Evolutionary conservation across 2,888 invertebrate species (phyloP).

Genomic region (Idaea biselata): DNA sequence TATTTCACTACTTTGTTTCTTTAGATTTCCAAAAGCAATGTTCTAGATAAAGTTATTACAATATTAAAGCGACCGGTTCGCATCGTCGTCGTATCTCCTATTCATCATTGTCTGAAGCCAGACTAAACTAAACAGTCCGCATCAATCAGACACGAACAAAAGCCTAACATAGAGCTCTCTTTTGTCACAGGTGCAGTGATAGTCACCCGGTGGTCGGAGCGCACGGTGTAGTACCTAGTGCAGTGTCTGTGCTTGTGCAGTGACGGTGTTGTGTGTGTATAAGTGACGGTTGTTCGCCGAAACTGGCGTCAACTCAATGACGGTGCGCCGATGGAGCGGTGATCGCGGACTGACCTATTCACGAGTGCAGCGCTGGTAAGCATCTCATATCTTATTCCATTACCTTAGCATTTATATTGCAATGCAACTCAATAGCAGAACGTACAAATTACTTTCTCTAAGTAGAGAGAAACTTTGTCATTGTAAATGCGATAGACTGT

Average conservation of each 20-base stretch:
- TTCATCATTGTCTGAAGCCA: constrained; percentile 18
- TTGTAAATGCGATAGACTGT: not conserved
- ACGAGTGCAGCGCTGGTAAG: constrained; percentile 77
- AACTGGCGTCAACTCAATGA: constrained; percentile 70
- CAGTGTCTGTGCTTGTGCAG: constrained; percentile 34
- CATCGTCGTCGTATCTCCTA: not conserved
- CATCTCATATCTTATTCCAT: constrained; percentile 5
- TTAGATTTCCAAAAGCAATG: not conserved
- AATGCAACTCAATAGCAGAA: not conserved
- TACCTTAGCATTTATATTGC: not conserved
- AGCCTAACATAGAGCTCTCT: constrained; percentile 31
- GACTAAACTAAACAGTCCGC: constrained; percentile 14
- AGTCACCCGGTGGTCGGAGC: constrained; percentile 37
- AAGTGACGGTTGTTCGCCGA: constrained; percentile 64
- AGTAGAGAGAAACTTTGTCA: not conserved
- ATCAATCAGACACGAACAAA: constrained; percentile 20
- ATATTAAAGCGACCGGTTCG: not conserved
- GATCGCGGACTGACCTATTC: constrained; percentile 72
- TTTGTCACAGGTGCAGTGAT: constrained; percentile 61
- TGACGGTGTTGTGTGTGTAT: constrained; percentile 37
- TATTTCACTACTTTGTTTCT: not conserved
- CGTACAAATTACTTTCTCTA: not conserved
- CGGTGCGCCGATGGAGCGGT: constrained; percentile 79
- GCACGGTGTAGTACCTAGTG: constrained; percentile 20
- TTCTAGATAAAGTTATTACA: not conserved